Conservation (phyloP, 2,888 invertebrate species). For the Mellilla xanthometata region DNA sequence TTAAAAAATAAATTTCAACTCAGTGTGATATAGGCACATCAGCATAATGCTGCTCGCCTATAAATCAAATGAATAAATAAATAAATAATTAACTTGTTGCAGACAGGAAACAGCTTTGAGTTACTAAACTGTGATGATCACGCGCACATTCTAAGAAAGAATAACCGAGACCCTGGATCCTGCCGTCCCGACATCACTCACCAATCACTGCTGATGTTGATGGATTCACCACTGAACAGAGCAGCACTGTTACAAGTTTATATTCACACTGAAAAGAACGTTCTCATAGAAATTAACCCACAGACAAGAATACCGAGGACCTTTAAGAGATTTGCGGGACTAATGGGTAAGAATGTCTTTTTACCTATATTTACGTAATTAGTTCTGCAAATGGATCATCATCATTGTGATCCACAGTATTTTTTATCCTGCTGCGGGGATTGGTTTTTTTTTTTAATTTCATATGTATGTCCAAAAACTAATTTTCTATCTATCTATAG, state of each 20-base stretch:
- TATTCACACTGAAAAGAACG: slow-evolving; percentile 94
- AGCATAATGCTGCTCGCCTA: no score
- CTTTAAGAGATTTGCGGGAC: slow-evolving; percentile 97
- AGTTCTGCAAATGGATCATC: no score
- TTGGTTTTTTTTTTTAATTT: no score
- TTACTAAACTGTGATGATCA: slow-evolving; percentile 98
- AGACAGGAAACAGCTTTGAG: slow-evolving; percentile 95
- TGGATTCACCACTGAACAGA: slow-evolving; percentile 98
- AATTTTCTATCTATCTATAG: no score
- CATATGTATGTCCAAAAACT: no score
- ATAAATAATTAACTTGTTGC: no score
- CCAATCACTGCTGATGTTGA: slow-evolving; percentile 97
- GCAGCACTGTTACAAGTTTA: slow-evolving; percentile 98
- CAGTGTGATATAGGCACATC: no score
- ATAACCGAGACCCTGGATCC: slow-evolving; percentile 92
- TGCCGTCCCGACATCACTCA: slow-evolving; percentile 98
- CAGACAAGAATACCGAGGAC: slow-evolving; percentile 98
- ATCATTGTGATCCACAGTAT: no score
- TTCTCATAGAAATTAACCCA: slow-evolving; percentile 97
- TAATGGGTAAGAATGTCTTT: slow-evolving; percentile 90
- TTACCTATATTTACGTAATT: no score
- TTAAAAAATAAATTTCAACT: no score
- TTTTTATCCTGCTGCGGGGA: no score
- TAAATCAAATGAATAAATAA: no score
- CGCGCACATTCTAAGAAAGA: slow-evolving; percentile 90